These are phyloP conservation scores for Meloidogyne chitwoodi DNA, from an alignment of 1,140 invertebrate species.

Conservation along the genomic window DNA sequence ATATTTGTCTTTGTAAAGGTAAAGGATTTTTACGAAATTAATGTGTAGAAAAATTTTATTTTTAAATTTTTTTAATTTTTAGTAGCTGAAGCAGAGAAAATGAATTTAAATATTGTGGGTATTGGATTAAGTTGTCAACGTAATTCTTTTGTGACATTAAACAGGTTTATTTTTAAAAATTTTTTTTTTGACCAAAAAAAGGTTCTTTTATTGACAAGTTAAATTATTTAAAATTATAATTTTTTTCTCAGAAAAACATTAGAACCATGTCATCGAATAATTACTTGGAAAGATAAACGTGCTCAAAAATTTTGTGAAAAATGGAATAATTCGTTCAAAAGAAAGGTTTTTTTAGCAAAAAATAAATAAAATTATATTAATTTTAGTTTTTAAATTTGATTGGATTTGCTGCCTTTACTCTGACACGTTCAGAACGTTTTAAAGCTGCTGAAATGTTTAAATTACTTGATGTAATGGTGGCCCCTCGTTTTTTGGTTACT, in stretches of 20 bases:
- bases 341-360: constrained; percentile 65
- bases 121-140: constrained; percentile 29
- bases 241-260: constrained; percentile 67
- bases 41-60: constrained; percentile 15
- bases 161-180: constrained; percentile 2
- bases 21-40: no score
- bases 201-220: no score
- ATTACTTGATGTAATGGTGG: constrained; percentile 76
- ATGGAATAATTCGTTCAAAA: constrained; percentile 77
- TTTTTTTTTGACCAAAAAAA: constrained; percentile 8
- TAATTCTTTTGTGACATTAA: constrained; percentile 36
- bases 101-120: neutral
- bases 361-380: neutral
- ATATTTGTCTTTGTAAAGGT: no score
- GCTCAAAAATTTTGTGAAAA: constrained; percentile 74
- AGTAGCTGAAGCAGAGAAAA: neutral
- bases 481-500: constrained; percentile 46
- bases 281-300: constrained; percentile 90
- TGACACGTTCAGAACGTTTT: constrained; percentile 75
- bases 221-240: no score
- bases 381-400: constrained; percentile 66
- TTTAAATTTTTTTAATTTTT: constrained; percentile 15
- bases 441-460: constrained; percentile 68
- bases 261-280: constrained; percentile 81
- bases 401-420: constrained; percentile 70